These are phyloP conservation scores for Campylomormyrus tamandua DNA, from an alignment of 2,113 vertebrate genomes.

Conservation along the genomic window DNA sequence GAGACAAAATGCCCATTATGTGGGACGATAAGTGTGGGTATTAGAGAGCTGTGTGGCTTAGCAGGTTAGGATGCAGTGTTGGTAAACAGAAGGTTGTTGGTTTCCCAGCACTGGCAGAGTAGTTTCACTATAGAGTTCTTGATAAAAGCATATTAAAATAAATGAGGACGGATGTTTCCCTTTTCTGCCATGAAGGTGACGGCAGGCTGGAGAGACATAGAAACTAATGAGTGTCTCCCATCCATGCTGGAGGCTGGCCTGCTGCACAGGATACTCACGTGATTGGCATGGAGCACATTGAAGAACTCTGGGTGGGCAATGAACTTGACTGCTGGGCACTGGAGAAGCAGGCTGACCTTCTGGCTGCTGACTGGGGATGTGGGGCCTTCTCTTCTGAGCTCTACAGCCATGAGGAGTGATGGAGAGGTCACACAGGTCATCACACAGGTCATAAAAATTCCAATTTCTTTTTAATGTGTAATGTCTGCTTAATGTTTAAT, in stretches of 20 bases:
- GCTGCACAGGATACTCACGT: constrained; percentile 67
- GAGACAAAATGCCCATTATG: background rate
- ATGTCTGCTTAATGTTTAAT: background rate
- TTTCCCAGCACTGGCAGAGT: background rate
- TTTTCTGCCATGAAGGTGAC: background rate
- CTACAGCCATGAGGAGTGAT: constrained; percentile 46
- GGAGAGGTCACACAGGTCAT: background rate
- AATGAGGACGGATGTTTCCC: background rate
- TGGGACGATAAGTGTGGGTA: background rate
- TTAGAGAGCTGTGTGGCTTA: background rate
- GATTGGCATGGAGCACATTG: constrained; percentile 90
- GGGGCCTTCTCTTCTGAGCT: constrained; percentile 72
- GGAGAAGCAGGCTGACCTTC: constrained; percentile 87
- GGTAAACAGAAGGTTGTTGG: background rate
- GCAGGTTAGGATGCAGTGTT: background rate
- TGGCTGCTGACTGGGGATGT: constrained; percentile 80
- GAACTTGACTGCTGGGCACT: constrained; percentile 95
- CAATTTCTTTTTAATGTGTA: background rate
- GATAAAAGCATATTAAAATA: background rate
- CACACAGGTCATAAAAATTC: background rate
- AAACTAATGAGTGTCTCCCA: background rate
- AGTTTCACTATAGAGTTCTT: background rate
- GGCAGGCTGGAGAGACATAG: background rate
- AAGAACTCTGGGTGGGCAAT: constrained; percentile 96
- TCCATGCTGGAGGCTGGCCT: background rate